A percentile compares a stretch with the other conserved stretches of the same genome.
Evolutionary conservation across 2,888 invertebrate genomes (phyloP).

Genomic region (Tanytarsus gracilentus): DNA sequence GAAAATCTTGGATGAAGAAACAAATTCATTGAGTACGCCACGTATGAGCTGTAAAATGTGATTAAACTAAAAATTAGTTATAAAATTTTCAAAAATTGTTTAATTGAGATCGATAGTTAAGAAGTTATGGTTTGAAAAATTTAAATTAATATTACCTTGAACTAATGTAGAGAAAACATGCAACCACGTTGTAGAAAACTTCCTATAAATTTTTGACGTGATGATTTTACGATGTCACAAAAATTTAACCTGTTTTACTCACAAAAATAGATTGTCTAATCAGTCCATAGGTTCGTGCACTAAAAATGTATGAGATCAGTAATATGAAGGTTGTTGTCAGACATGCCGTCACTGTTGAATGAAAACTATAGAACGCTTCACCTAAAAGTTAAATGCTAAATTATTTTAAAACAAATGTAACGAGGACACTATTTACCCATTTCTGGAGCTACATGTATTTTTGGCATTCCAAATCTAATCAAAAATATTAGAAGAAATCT

Average conservation of each 20-base stretch:
- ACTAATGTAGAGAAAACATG: slow-evolving; percentile 68
- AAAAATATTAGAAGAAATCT: no score
- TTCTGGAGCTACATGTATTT: slow-evolving; percentile 53
- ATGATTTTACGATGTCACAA: background rate
- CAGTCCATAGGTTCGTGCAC: slow-evolving; percentile 63
- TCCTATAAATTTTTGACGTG: slow-evolving; percentile 53
- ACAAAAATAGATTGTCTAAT: slow-evolving; percentile 77
- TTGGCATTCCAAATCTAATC: no score
- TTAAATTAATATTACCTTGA: slow-evolving; percentile 39
- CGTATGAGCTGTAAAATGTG: slow-evolving; percentile 52
- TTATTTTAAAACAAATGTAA: background rate
- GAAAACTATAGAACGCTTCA: slow-evolving; percentile 67
- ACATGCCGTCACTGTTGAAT: slow-evolving; percentile 72
- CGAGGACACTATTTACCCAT: slow-evolving; percentile 36
- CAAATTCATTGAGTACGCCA: slow-evolving; percentile 48
- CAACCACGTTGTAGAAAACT: slow-evolving; percentile 65
- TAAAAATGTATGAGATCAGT: slow-evolving; percentile 67
- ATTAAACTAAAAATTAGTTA: slow-evolving; percentile 15
- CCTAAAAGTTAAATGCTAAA: slow-evolving; percentile 36
- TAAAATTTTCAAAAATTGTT: background rate
- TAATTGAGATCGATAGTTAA: background rate
- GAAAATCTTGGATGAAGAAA: slow-evolving; percentile 69
- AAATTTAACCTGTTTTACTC: slow-evolving; percentile 42
- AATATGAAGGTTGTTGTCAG: slow-evolving; percentile 67
- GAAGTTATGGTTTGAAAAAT: background rate